Evolutionary conservation across 2,797 vertebrate species (phyloP).

Genomic region (Podargus strigoides): DNA sequence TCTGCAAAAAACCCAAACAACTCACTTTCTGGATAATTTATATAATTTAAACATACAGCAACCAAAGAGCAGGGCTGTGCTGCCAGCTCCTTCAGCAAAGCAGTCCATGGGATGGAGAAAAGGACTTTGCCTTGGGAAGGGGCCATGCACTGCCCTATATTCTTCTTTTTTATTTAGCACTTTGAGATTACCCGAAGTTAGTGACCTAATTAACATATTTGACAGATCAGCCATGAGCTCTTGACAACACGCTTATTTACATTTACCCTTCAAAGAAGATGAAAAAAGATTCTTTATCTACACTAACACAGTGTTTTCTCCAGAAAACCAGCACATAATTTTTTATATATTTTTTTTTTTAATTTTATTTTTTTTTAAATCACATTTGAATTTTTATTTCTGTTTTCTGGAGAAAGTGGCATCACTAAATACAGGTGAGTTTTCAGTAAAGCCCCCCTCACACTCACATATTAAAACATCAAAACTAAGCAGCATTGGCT

Average conservation of each 20-base stretch:
- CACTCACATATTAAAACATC: neutral
- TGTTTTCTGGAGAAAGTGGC: neutral
- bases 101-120: rapidly evolving
- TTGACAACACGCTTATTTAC: neutral
- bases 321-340: neutral
- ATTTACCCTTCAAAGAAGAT: neutral
- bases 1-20: neutral
- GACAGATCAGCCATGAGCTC: neutral
- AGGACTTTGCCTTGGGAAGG: neutral
- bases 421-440: neutral
- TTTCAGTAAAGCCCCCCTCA: neutral
- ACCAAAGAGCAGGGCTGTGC: neutral
- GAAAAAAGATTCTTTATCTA: neutral
- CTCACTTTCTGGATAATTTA: neutral
- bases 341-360: no score
- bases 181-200: neutral
- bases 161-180: neutral
- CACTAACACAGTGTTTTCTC: neutral
- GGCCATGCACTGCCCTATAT: neutral
- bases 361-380: neutral
- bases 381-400: neutral
- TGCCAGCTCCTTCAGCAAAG: neutral
- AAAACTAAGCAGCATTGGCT: neutral
- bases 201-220: neutral
- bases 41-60: neutral